Evolutionary conservation across 37 sponge, comb jelly and placozoan genomes (phyloP), one percentile per base, ranked within the genome.

Genomic region (Agelas oroides): DNA sequence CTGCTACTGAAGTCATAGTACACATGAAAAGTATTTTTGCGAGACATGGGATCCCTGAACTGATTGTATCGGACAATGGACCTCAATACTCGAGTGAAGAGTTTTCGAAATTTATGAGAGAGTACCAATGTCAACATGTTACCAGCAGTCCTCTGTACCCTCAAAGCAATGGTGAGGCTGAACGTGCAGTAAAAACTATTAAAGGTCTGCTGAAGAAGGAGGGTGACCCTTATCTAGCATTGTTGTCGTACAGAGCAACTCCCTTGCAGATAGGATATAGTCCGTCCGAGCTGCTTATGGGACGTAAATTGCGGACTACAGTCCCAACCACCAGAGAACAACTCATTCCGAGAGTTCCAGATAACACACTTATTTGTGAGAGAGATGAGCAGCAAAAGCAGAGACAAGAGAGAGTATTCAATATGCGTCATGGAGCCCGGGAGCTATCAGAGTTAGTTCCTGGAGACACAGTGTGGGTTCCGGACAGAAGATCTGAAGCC

Each of bases 121-220:
- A 1, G 5, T 86, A 90, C 53, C 13, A 76, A 2, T 91, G 73
- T 31, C 16, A 0, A 19, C 87, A 91, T 61, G 53, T 38, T 32
- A 86, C 83, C n/a, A 86, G 72, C 35, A 86, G 91, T 37, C 91
- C 82, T 0, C 65, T 60, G 0, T 75, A 59, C 59, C 82, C 91
- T 31, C 91, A 90, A 38, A 62, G 76, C 52, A 90, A 90, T 67
- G 91, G 91, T 3, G 86, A 90, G 36, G 91, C 86, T 6, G 86
- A 90, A 56, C 37, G 86, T 66, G 82, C 76, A 53, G 64, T 77
- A 32, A 73, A 70, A 25, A 46, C 80, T 79, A 73, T 75, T 36
- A 86, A 86, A 59, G 61, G 21, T 28, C 71, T 90, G 59, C 67
- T 84, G 46, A 79, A 79, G 39, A 90, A 90, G 62, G 53, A 23